Conservation (phyloP, 2,797 vertebrate species). For the Lutjanus campechanus region DNA sequence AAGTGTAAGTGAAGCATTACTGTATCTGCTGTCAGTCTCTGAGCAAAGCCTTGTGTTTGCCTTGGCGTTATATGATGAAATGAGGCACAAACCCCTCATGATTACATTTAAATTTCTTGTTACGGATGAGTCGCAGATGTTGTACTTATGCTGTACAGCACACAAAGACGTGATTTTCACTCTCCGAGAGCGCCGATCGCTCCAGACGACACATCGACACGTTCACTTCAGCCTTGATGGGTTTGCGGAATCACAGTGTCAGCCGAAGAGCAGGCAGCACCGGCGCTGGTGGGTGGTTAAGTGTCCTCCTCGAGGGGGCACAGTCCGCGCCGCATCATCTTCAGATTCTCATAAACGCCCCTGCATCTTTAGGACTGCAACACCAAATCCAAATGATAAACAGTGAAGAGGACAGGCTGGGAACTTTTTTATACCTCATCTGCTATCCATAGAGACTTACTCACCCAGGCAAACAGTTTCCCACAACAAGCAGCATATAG, state of each 20-base stretch:
- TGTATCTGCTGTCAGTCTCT: slow-evolving; percentile 14
- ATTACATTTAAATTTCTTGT: slow-evolving; percentile 43
- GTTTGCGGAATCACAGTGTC: slow-evolving; percentile 40
- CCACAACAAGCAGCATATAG: slow-evolving; percentile 18
- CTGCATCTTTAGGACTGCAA: slow-evolving; percentile 52
- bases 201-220: slow-evolving; percentile 27
- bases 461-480: slow-evolving; percentile 12
- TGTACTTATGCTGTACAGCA: slow-evolving; percentile 18
- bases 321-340: slow-evolving; percentile 45
- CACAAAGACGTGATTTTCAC: slow-evolving; percentile 20
- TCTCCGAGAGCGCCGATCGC: neutral
- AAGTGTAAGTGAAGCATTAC: slow-evolving; percentile 90
- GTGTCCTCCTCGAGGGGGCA: slow-evolving; percentile 42
- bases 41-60: slow-evolving; percentile 31
- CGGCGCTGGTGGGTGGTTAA: slow-evolving; percentile 48
- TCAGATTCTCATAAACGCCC: slow-evolving; percentile 53
- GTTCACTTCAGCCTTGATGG: slow-evolving; percentile 36
- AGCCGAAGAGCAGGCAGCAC: slow-evolving; percentile 38
- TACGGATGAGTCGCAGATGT: slow-evolving; percentile 44
- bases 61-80: slow-evolving; percentile 25
- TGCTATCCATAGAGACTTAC: slow-evolving; percentile 15
- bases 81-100: slow-evolving; percentile 30
- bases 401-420: slow-evolving; percentile 23
- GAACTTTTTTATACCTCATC: slow-evolving; percentile 43
- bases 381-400: slow-evolving; percentile 42